Base-by-base conservation (phyloP, 2,888 invertebrate genomes). In the Drosophila dives region DNA sequence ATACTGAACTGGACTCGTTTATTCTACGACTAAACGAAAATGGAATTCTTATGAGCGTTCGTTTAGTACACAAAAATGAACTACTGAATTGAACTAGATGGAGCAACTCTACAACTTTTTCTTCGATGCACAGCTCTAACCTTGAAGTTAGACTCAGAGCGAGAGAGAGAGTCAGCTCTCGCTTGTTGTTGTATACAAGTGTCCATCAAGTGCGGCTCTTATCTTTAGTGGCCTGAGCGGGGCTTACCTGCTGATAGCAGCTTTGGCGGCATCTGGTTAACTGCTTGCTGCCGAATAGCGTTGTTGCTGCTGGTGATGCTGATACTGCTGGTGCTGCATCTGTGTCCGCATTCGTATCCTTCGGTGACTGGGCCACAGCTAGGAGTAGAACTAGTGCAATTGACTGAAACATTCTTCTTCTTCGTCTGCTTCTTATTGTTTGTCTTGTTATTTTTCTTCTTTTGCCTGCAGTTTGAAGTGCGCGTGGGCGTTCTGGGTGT, bases 201-300 rank as follows among this genome's bases (percentile, higher is more conserved):
- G 83, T 86, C 83, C 82, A 77, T 83, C 83, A 83, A 80, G 80
- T 81, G 84, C 65, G 65, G 66, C 38, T 56, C 68, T 76, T 78
- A 78, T 77, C 79, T 79, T 62, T 61, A 62, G 61, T 77, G 75
- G 62, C 36, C 56, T 45, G 63, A 61, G 50, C 59, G 51, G 77
- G 72, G 61, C 90, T 86, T 85, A 92, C 92, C 92, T 92, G 92
- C 85, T 91, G 92, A 90, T 92, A 92, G 87, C 92, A 92, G 80
- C 91, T 92, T 90, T 92, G 92, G 80, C 91, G 92, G 87, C 92
- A 92, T 89, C 91, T 92, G 83, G 83, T 91, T 72, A 92, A 87
- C 88, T 92, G 92, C 77, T 92, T 92, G 68, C 90, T 89, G 74
- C 84, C 87, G 53, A 91, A 75, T 65, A 75, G 68, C 49, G 75